Evolutionary conservation across 2,888 invertebrate genomes (phyloP).

Genomic region (Stenoptilia bipunctidactyla): DNA sequence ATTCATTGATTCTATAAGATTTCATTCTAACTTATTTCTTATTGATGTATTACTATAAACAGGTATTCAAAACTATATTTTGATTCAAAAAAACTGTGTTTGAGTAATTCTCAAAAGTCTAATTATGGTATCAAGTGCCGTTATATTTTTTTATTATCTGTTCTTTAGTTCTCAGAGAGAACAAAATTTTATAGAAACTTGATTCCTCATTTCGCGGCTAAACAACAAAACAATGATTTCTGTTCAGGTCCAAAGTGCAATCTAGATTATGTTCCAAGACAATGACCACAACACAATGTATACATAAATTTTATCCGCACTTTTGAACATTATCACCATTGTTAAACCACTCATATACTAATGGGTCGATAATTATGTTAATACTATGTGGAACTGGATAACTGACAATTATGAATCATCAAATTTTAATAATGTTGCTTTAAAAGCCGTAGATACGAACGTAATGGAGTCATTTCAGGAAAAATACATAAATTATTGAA

Average conservation of each 20-base stretch:
- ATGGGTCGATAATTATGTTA: slow-evolving; percentile 45
- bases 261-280: slow-evolving; percentile 5
- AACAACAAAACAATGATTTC: neutral
- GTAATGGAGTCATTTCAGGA: slow-evolving; percentile 2
- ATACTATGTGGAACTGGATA: slow-evolving; percentile 31
- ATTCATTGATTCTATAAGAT: too few relatives aligned
- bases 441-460: slow-evolving; percentile 10
- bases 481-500: too few relatives aligned
- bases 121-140: too few relatives aligned
- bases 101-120: too few relatives aligned
- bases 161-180: too few relatives aligned
- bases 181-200: too few relatives aligned
- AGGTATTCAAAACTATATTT: too few relatives aligned
- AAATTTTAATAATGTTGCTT: slow-evolving; percentile 20
- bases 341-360: slow-evolving; percentile 24
- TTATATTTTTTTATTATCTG: too few relatives aligned
- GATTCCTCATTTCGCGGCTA: too few relatives aligned
- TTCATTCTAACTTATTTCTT: too few relatives aligned
- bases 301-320: slow-evolving; percentile 17
- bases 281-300: slow-evolving; percentile 5
- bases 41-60: too few relatives aligned
- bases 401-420: slow-evolving; percentile 32
- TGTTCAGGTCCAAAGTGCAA: slow-evolving; percentile 3
- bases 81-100: too few relatives aligned
- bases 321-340: slow-evolving; percentile 17